Evolutionary conservation across 2,888 invertebrate genomes (phyloP).

Genomic region (Temnothorax ravouxi): DNA sequence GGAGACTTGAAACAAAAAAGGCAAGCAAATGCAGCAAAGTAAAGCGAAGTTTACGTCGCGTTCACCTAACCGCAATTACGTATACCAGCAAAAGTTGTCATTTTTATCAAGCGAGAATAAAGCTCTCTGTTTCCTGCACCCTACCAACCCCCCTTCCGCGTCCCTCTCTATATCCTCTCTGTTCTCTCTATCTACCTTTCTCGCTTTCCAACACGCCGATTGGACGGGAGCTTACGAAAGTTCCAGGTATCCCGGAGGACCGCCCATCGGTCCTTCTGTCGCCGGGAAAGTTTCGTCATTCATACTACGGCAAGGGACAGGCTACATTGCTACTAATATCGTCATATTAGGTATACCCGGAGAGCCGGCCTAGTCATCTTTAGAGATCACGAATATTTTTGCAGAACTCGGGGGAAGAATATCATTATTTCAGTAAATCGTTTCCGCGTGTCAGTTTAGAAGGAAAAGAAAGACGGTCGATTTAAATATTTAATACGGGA

Average conservation of each 20-base stretch:
- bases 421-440: not conserved
- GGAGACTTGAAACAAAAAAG: slow-evolving; percentile 6
- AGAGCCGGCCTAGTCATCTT: not conserved
- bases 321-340: slow-evolving; percentile 56
- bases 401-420: not conserved
- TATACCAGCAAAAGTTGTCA: slow-evolving; percentile 78
- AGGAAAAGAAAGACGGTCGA: not conserved
- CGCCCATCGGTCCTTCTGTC: slow-evolving; percentile 80
- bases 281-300: slow-evolving; percentile 82
- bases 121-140: slow-evolving; percentile 25
- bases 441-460: not conserved
- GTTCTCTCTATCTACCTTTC: slow-evolving; percentile 52
- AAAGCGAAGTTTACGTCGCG: slow-evolving; percentile 74
- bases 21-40: slow-evolving; percentile 66
- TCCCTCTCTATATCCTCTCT: slow-evolving; percentile 51
- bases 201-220: slow-evolving; percentile 75
- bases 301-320: slow-evolving; percentile 57
- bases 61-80: slow-evolving; percentile 65
- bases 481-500: slow-evolving; percentile 1
- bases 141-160: not conserved
- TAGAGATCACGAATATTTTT: not conserved
- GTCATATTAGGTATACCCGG: slow-evolving; percentile 50
- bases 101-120: slow-evolving; percentile 67
- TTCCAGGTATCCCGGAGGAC: slow-evolving; percentile 82
- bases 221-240: slow-evolving; percentile 83